Conservation (phyloP, 2,888 invertebrate genomes). For the Thereva nobilitata region DNA sequence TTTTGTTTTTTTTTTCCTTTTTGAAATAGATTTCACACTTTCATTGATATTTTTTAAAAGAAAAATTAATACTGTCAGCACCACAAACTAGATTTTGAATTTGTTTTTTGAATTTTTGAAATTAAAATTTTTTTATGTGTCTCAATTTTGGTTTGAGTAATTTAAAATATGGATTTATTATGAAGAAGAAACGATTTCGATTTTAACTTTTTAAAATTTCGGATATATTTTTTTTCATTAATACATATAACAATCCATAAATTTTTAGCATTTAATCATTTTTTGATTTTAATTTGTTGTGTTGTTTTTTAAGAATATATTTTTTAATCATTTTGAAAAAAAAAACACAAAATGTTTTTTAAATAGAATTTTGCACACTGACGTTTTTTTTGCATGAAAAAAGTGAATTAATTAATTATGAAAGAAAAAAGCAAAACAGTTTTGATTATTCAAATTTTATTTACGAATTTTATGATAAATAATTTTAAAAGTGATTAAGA, state of each 20-base stretch:
- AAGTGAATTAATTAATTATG: neutral
- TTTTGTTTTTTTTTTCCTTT: too few relatives aligned
- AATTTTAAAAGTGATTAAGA: neutral
- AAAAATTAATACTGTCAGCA: too few relatives aligned
- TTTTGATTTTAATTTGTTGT: conserved; percentile 3
- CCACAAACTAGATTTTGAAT: neutral
- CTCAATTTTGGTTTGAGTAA: neutral
- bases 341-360: neutral
- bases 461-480: neutral
- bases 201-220: too few relatives aligned
- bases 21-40: too few relatives aligned
- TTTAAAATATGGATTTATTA: too few relatives aligned
- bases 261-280: too few relatives aligned
- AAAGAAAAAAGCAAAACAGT: conserved; percentile 7
- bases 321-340: neutral
- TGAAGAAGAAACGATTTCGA: too few relatives aligned
- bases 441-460: neutral
- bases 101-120: conserved; percentile 18
- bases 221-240: too few relatives aligned
- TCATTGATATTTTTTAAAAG: too few relatives aligned
- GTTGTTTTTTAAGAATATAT: neutral
- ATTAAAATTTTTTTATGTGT: conserved; percentile 15
- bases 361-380: conserved; percentile 22
- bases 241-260: too few relatives aligned
- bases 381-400: conserved; percentile 14